These are phyloP conservation scores for Syngnathus scovelli DNA, from an alignment of 2,113 vertebrate species.

Conservation along the genomic window DNA sequence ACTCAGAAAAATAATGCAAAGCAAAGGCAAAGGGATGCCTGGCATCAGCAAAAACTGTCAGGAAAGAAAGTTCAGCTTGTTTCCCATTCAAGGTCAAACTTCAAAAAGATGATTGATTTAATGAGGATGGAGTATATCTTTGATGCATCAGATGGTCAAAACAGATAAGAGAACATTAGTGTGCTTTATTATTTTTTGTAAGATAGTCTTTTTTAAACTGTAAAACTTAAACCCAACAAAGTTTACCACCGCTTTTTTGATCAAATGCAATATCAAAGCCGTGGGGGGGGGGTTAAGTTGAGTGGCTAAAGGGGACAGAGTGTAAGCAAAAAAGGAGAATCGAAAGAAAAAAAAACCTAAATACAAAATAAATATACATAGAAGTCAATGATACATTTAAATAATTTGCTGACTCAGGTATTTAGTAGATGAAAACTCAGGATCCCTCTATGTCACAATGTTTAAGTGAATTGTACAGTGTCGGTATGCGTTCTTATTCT, in stretches of 20 bases:
- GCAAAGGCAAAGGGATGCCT: conserved; percentile 38
- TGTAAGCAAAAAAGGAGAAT: not conserved
- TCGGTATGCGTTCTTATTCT: conserved; percentile 4
- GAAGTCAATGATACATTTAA: not conserved
- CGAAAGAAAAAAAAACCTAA: not conserved
- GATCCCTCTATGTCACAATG: no score
- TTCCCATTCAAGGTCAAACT: conserved; percentile 46
- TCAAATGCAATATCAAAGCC: not conserved
- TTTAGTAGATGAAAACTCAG: no score
- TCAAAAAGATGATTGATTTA: conserved; percentile 51
- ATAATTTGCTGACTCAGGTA: not conserved
- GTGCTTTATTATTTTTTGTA: conserved; percentile 36
- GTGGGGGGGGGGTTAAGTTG: not conserved
- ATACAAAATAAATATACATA: conserved; percentile 15
- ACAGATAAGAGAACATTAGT: conserved; percentile 29
- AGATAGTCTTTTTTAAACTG: not conserved
- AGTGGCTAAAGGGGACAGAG: not conserved
- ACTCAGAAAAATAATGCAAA: conserved; percentile 59
- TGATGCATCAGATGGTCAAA: conserved; percentile 21
- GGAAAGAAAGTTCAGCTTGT: conserved; percentile 21
- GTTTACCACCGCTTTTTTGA: not conserved
- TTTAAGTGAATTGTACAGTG: no score
- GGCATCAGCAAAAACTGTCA: conserved; percentile 48
- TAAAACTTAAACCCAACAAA: not conserved
- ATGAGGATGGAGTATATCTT: conserved; percentile 44